Evolutionary conservation across 1,140 invertebrate species (phyloP), one percentile per base, ranked within the genome.

Genomic region (Euwallacea fornicatus): DNA sequence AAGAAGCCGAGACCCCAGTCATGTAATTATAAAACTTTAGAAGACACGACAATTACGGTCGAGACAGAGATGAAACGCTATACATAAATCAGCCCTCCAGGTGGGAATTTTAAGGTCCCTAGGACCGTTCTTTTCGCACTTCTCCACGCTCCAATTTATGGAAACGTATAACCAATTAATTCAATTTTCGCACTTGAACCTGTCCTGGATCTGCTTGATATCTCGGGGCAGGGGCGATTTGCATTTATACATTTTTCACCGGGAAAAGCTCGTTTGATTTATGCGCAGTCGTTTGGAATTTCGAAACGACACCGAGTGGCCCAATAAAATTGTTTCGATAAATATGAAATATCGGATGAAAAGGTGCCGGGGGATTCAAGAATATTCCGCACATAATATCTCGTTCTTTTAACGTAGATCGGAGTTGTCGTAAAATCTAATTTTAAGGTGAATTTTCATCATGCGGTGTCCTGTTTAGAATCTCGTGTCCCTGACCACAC

Each of bases 121-220:
- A 9, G 33, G 62, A 13, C 16, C 46, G 6, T 61, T 69, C 66
- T 50, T 47, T 53, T 59, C 55, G 13, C 21, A 33, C 21, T 33
- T 33, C 21, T 33, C 15, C 66, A 60, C 63, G 43, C 62, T 67
- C 44, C 71, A 67, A 69, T 73, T 73, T 69, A 73, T 69, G 71
- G 66, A 66, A 73, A 73, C 66, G 69, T 66, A 73, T 73, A 65
- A 69, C 71, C 71, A 73, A 73, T 73, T 73, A 73, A 73, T 69
- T 73, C 71, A 73, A 73, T 73, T 69, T 73, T 53, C 71, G 61
- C 61, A 69, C 66, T 65, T 65, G 42, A 67, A 72, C 64, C 71
- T 72, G 64, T 56, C 71, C 44, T 53, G 62, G 50, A 53, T 46
- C 62, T 53, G 64, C 59, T 65, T 41, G 60, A 71, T 66, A 66